Percentiles rank a stretch among this genome's conserved stretches.
Evolutionary conservation across 2,888 invertebrate species (phyloP).

Genomic region (Panzeria rudis): DNA sequence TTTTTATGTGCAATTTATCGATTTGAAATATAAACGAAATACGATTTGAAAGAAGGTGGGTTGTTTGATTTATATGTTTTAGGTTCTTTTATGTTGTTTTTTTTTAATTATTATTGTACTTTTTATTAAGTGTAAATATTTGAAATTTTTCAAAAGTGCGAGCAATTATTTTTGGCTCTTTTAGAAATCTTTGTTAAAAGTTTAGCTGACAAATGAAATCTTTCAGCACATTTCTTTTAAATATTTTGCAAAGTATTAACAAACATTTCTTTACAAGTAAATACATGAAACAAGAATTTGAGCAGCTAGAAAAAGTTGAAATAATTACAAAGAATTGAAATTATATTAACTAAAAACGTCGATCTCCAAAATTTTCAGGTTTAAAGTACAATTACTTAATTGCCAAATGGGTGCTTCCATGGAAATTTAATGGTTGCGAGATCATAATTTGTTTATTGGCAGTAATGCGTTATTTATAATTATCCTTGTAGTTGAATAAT

Average conservation of each 20-base stretch:
- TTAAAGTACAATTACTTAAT: too few species aligned
- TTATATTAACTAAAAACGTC: too few species aligned
- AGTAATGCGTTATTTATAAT: too few species aligned
- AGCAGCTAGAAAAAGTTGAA: not conserved
- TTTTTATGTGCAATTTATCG: not conserved
- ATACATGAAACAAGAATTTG: not conserved
- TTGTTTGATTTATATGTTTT: conserved; percentile 4
- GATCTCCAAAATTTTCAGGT: too few species aligned
- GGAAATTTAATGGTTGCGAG: too few species aligned
- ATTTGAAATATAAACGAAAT: conserved; percentile 10
- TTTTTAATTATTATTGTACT: not conserved
- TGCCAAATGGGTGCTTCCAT: too few species aligned
- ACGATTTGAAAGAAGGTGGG: conserved; percentile 40
- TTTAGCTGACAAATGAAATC: conserved; percentile 54
- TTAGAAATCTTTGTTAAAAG: conserved; percentile 30
- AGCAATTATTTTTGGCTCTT: conserved; percentile 15
- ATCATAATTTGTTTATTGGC: too few species aligned
- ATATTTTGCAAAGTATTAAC: not conserved
- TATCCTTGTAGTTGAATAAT: too few species aligned
- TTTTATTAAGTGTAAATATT: conserved; percentile 53
- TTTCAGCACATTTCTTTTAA: conserved; percentile 44
- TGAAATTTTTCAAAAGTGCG: conserved; percentile 9
- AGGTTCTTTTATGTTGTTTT: too few species aligned
- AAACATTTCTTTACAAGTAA: not conserved
- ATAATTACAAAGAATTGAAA: not conserved